These are phyloP conservation scores for Agrilus mali DNA, from an alignment of 2,888 invertebrate genomes.

Conservation along the genomic window DNA sequence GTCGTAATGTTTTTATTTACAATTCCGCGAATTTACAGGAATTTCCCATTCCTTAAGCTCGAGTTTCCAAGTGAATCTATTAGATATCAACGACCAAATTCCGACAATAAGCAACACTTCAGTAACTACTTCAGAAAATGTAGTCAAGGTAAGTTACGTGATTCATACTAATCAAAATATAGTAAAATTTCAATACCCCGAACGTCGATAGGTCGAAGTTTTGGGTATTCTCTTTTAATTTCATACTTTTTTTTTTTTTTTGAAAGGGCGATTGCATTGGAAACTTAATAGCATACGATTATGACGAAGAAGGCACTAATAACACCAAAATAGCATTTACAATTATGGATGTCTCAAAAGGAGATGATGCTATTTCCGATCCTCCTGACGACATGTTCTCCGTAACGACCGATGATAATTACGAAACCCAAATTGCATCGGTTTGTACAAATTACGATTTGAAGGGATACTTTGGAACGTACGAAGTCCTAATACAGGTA, in stretches of 20 bases:
- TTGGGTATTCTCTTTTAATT: neutral
- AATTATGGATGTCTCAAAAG: constrained; percentile 20
- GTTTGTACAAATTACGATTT: constrained; percentile 36
- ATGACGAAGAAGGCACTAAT: constrained; percentile 39
- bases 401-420: constrained; percentile 11
- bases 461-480: constrained; percentile 44
- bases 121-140: constrained; percentile 11
- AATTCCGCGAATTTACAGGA: constrained; percentile 22
- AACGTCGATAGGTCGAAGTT: too few relatives aligned
- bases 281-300: constrained; percentile 37
- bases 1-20: neutral
- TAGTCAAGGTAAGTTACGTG: constrained; percentile 11
- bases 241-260: constrained; percentile 4
- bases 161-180: constrained; percentile 5
- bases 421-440: constrained; percentile 32
- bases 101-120: constrained; percentile 6
- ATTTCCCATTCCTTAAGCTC: too few relatives aligned
- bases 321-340: constrained; percentile 17
- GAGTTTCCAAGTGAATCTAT: constrained; percentile 35
- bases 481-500: constrained; percentile 40
- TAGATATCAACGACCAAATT: constrained; percentile 39
- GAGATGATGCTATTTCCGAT: constrained; percentile 1
- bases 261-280: constrained; percentile 5
- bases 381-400: constrained; percentile 14
- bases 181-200: too few relatives aligned